Conservation (phyloP, 2,797 vertebrate genomes). For the Aldrovandia affinis region DNA sequence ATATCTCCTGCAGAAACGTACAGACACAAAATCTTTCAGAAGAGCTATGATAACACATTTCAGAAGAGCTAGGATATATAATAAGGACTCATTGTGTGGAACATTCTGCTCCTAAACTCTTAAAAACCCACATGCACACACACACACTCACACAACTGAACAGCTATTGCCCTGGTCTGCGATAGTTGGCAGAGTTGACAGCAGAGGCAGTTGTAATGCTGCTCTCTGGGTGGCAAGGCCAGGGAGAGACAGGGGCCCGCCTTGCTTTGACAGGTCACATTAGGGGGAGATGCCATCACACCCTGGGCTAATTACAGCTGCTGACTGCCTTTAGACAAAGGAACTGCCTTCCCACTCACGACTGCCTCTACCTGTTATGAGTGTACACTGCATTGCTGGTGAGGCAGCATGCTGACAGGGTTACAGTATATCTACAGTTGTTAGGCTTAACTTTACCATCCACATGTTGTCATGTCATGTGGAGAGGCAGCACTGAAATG, state of each 20-base stretch:
- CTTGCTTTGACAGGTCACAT: constrained; percentile 31
- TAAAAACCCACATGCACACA: neutral
- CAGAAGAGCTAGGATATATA: no score
- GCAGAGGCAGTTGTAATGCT: neutral
- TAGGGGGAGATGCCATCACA: neutral
- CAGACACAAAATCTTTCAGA: neutral
- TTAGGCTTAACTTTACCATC: neutral
- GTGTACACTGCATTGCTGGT: neutral
- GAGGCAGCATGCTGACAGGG: neutral
- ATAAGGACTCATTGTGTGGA: no score
- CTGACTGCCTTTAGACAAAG: neutral
- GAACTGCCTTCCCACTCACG: neutral
- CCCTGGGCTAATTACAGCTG: neutral
- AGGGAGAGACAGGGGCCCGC: constrained; percentile 17
- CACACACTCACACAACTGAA: neutral
- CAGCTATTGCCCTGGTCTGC: neutral
- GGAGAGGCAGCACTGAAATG: no score
- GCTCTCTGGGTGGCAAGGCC: constrained; percentile 1
- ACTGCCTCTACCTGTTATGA: neutral
- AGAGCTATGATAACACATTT: no score
- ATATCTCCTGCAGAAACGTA: neutral
- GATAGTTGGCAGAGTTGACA: no score
- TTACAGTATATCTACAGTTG: neutral
- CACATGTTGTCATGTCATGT: no score
- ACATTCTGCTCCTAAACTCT: no score